Base-by-base conservation (phyloP, 2,113 vertebrate species). In the Elgaria multicarinata region DNA sequence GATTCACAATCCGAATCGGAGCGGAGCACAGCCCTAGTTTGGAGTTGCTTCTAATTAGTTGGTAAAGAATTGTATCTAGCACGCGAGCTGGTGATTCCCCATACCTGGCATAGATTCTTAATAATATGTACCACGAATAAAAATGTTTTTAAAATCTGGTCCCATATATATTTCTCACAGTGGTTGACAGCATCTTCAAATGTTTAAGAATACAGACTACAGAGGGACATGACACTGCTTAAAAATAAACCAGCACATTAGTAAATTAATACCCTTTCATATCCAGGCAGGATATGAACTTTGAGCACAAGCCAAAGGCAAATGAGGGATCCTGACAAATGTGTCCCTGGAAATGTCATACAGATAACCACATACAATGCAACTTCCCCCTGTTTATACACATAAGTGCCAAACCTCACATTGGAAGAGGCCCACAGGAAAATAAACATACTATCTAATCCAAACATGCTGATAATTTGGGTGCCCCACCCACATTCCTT, bases 381-480 rank as follows among this genome's bases (percentile, higher is more conserved):
- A 71, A 71, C 44, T 46, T 85, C n/a, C 46, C 42, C 83, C 71
- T 36, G 71, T 80, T 31, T n/a, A n/a, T 22, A 16, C 28, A 66
- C 46, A 28, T n/a, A 53, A 83, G 76, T 91, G 77, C 78, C 83
- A 36, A 86, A 50, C 62, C 22, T 5, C 86, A 10, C 20, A 26
- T 62, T 84, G 50, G 28, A 9, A 77, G 81, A 89, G 81, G 42
- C 20, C 55, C n/a, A 87, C 79, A 86, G 87, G 4, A 62, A 6
- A 87, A 39, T 33, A 94, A 93, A 91, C 13, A 2, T 44, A 36
- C 85, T 72, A 75, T 84, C 76, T 81, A 75, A 84, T 0, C 90
- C 46, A 74, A 69, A 28, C 74, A 62, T 80, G 28, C 75, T 86
- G 16, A 76, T 85, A 89, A 87, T 81, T 88, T 89, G 82, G 58